Evolutionary conservation across 2,113 vertebrate species (phyloP).

Genomic region (Percina caprodes): DNA sequence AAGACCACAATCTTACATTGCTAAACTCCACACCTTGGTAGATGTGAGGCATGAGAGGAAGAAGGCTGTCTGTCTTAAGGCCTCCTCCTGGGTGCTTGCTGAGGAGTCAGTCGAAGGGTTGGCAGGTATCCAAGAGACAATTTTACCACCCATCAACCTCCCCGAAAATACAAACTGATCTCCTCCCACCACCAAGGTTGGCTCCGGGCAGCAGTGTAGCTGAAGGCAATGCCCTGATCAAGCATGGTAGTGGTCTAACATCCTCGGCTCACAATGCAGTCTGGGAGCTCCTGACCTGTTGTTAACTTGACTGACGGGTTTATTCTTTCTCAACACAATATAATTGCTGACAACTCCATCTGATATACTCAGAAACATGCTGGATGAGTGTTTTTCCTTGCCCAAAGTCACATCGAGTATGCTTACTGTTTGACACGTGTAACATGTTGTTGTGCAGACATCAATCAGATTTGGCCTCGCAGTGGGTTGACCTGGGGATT

Average conservation of each 20-base stretch:
- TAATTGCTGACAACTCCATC: slow-evolving; percentile 47
- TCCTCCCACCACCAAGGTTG: slow-evolving; percentile 72
- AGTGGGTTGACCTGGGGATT: slow-evolving; percentile 18
- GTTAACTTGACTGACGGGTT: slow-evolving; percentile 62
- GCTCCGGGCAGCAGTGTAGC: slow-evolving; percentile 66
- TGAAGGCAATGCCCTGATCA: slow-evolving; percentile 76
- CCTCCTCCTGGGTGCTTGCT: slow-evolving; percentile 81
- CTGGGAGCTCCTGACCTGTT: slow-evolving; percentile 59
- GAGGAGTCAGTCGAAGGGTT: slow-evolving; percentile 85
- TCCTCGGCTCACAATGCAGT: slow-evolving; percentile 43
- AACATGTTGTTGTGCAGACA: slow-evolving; percentile 46
- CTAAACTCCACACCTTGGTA: slow-evolving; percentile 86
- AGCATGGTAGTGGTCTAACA: slow-evolving; percentile 53
- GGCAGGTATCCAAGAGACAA: slow-evolving; percentile 88
- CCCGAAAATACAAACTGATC: slow-evolving; percentile 76
- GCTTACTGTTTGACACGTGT: slow-evolving; percentile 17
- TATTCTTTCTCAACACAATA: slow-evolving; percentile 43
- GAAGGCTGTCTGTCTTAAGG: slow-evolving; percentile 83
- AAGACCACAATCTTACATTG: slow-evolving; percentile 81
- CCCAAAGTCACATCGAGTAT: slow-evolving; percentile 18
- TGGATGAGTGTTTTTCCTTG: slow-evolving; percentile 17
- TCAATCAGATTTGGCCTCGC: slow-evolving; percentile 35
- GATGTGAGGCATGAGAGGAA: slow-evolving; percentile 84
- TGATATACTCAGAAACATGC: slow-evolving; percentile 9
- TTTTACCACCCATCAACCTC: slow-evolving; percentile 69